Evolutionary conservation across 37 sponge, comb jelly and placozoan genomes (phyloP), one percentile per base, ranked within the genome.

Genomic region (Agelas oroides): DNA sequence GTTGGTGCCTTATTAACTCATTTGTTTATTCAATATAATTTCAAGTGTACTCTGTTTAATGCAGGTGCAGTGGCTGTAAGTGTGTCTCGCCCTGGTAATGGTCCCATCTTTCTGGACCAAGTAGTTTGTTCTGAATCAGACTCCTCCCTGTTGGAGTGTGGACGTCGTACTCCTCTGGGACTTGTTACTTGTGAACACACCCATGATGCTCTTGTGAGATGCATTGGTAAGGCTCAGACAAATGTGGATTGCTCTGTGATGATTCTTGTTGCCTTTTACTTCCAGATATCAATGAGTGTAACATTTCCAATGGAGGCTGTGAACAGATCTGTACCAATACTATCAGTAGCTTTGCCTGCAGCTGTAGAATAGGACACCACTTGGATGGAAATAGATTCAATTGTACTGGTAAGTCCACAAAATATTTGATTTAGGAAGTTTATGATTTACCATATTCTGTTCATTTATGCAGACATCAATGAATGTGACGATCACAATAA

Each of bases 201-300:
- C 20, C 65, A 75, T 31, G 84, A 84, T 30, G 75, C 74, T 37
- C 53, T 52, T 74, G 75, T 84, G 13, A 40, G 65, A 18, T 84
- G 84, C 46, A 63, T 35, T 55, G 84, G 84, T 84, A 54, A 53
- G 65, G 3, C 46, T 12, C 46, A 46, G 46, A 8, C 8, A 12
- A 12, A 3, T 8, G 8, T 46, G 46, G 3, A 46, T 3, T 46
- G 8, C 46, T 12, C 6, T 8, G 8, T 46, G 3, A 46, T 3
- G 46, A 12, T 3, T 12, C 46, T 46, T 46, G 46, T 46, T 3
- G 6, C 46, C 8, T 46, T 12, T 8, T 46, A 3, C 8, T 8
- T 46, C 8, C 75, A 87, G 87, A 87, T 41, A 78, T 78, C 28
- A 33, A 87, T 71, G 87, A 87, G 73, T 87, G 87, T 73, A 1